Evolutionary conservation across 1,140 invertebrate species (phyloP), one percentile per base, ranked within the genome.

Genomic region (Cydia splendana): DNA sequence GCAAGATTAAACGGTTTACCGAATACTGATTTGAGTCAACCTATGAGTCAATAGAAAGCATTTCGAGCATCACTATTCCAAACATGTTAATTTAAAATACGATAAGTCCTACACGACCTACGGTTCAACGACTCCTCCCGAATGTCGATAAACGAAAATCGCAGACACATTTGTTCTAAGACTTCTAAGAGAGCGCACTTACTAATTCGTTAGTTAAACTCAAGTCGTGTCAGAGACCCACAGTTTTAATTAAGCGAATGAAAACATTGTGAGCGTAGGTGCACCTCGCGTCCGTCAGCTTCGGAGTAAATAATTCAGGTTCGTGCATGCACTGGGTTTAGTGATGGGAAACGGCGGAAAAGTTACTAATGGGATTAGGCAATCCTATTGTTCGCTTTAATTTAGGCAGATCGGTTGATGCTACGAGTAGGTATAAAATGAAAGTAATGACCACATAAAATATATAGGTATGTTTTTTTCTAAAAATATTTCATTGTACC

Each of bases 211-310:
- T 80, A 75, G 84, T 79, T 82, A 86, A 88, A 84, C 81, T 87
- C 79, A 82, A 75, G 82, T 74, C 75, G 84, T 87, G 88, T 91
- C 89, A 89, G 89, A 90, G 89, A 90, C 89, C 89, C 87, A 91
- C 88, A 87, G 82, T 79, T 89, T 89, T 88, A 91, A 91, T 91
- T 91, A 84, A 83, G 87, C 86, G 83, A 88, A 85, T 81, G 76
- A 80, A 76, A 81, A 80, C 80, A 77, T 77, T 79, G 73, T 53
- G 69, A 71, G 82, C 83, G 89, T 90, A 87, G 88, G 88, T 86
- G 88, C 87, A 84, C 82, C 13, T 65, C 65, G 38, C 45, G 65
- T 62, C 57, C 67, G 38, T 71, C 67, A 71, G 67, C n/a, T 71
- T 71, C 34, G 67, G 30, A 71, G 38, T 71, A 71, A 71, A 71